A percentile compares a stretch with the other conserved stretches of the same genome.
phyloP scores from a whole-genome alignment of 2,113 vertebrate genomes.

The Telmatochromis brachygnathus region DNA sequence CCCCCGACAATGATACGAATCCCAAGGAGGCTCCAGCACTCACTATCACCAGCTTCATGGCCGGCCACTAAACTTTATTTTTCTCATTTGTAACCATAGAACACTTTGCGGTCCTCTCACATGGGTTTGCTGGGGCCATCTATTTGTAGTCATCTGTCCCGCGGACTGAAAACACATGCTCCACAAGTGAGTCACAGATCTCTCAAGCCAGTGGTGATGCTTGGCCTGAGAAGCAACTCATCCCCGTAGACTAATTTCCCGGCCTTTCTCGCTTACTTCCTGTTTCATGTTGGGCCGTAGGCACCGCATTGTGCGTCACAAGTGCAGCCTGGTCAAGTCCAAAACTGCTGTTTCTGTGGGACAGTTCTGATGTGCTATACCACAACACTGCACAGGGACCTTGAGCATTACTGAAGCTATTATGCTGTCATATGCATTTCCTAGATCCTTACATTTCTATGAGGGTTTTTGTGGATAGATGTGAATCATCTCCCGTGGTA shows the following conservation, averaged over 20 bases:
- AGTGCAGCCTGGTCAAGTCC: background rate
- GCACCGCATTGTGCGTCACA: slow-evolving; percentile 46
- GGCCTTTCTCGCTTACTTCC: slow-evolving; percentile 45
- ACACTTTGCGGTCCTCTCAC: slow-evolving; percentile 30
- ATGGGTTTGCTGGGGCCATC: slow-evolving; percentile 19
- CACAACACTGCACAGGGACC: background rate
- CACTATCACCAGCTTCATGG: background rate
- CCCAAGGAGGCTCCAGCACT: background rate
- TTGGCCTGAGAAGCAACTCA: slow-evolving; percentile 50
- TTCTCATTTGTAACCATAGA: slow-evolving; percentile 27
- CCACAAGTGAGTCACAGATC: slow-evolving; percentile 33
- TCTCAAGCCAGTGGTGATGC: slow-evolving; percentile 40
- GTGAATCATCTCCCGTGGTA: background rate
- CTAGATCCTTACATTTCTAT: slow-evolving; percentile 20
- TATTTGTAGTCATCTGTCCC: slow-evolving; percentile 48
- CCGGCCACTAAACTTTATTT: background rate
- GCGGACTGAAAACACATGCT: slow-evolving; percentile 51
- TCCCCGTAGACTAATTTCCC: slow-evolving; percentile 53
- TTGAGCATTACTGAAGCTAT: background rate
- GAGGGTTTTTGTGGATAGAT: slow-evolving; percentile 26
- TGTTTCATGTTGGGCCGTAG: slow-evolving; percentile 36
- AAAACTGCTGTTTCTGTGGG: slow-evolving; percentile 2
- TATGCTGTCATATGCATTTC: background rate
- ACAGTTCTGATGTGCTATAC: background rate
- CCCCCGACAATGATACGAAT: background rate